Base-by-base conservation (phyloP, 2,888 invertebrate species). In the Palloptera scutellata region DNA sequence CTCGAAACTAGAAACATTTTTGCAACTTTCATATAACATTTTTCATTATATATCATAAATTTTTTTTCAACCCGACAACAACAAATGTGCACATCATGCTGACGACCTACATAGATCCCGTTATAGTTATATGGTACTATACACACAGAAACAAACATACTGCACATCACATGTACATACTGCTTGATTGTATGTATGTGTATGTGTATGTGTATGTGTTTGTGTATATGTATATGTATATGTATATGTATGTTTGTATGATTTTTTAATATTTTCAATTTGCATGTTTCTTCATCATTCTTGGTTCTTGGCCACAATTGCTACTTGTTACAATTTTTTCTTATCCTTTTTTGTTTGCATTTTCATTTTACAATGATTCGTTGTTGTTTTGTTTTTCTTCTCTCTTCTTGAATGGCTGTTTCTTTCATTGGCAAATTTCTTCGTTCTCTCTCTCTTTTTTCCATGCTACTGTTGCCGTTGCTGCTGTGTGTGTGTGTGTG, bases 401-500 rank as follows among this genome's bases (percentile, higher is more conserved):
- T 55, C 54, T n/a, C 57, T 54, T 54, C 19, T 66, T 58, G 58
- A 45, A 20, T 52, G 53, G 30, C 4, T 52, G 30, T 43, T 42
- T 40, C 55, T 30, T 30, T 30, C 30, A 30, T 30, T 30, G 30
- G 30, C 30, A 30, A 30, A n/a, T n/a, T 58, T 61, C 54, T 55
- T 41, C 62, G 66, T 48, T 48, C 51, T 64, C 9, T 60, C 30
- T 43, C 57, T 43, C 58, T 20, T 54, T 10, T 67, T 65, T 68
- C 51, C 20, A 42, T 54, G 11, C 15, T 20, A 69, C 64, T 68
- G 64, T 54, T 67, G 60, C 48, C 66, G 45, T 64, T 68, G 64
- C 54, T 67, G 60, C 48, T 67, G 45, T 64, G 30, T 57, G 62
- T 66, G 41, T n/a, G n/a, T n/a, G n/a, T n/a, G n/a, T n/a, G n/a